Conservation (phyloP, 2,888 invertebrate genomes). For the Clitarchus hookeri region DNA sequence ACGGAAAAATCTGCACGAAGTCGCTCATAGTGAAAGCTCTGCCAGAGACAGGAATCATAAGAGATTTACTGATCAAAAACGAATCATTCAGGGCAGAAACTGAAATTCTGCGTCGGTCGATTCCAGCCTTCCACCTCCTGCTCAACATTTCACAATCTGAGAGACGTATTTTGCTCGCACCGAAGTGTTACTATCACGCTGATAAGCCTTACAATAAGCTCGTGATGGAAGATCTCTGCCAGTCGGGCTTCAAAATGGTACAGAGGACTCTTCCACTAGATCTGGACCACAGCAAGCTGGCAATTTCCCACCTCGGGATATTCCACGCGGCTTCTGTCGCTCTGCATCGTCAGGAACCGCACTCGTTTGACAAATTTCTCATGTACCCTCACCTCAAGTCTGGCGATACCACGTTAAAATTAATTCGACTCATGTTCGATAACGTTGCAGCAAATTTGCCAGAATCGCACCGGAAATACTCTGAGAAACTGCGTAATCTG, state of each 20-base stretch:
- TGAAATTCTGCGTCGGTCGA: not conserved
- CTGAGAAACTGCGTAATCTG: not conserved
- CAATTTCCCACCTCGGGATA: not conserved
- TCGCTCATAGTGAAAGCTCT: slow-evolving; percentile 20
- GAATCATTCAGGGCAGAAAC: not conserved
- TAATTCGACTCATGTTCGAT: not conserved
- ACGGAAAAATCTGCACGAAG: not conserved
- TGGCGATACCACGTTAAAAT: too few species aligned
- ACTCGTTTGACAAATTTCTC: not conserved
- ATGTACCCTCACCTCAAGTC: not conserved
- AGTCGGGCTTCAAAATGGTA: slow-evolving; percentile 11
- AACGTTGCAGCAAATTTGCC: not conserved
- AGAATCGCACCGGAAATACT: not conserved
- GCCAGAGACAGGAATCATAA: not conserved
- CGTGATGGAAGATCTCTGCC: slow-evolving; percentile 24
- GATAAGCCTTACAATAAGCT: not conserved
- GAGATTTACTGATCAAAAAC: not conserved
- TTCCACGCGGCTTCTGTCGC: slow-evolving; percentile 20
- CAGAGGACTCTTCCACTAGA: not conserved
- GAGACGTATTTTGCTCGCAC: not conserved
- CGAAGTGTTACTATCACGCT: not conserved
- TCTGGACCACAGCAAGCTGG: slow-evolving; percentile 19
- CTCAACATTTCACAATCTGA: not conserved
- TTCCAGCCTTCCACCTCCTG: not conserved
- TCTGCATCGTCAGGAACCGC: not conserved